Base-by-base conservation (phyloP, 1,140 invertebrate genomes). In the Ganaspis sp. region DNA sequence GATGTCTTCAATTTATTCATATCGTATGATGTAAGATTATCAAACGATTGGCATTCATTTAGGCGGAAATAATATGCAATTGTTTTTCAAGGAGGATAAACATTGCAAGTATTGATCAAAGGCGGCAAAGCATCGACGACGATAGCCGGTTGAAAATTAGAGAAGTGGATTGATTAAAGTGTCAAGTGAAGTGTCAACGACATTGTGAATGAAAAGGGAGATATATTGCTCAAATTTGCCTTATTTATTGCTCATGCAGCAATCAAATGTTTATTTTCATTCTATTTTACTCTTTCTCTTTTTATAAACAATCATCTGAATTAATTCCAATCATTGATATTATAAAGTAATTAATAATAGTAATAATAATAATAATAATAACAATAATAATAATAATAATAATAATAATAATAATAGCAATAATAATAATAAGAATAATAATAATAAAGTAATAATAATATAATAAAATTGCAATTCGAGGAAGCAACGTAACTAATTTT, bases 151-250 rank as follows among this genome's bases (percentile, higher is more conserved):
- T 29, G 54, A 26, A 64, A 29, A 64, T 64, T 64, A 64, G 21
- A 29, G 23, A 64, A 64, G 54, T 64, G 54, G 54, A 26, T 64
- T 26, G 54, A 64, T 64, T 64, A 64, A 64, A 64, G 23, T 64
- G 54, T 64, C 21, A 64, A 64, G 21, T 64, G 54, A 64, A 26
- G 54, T 64, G 54, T 64, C 21, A 64, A 64, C 54, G 54, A 26
- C 54, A 64, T 64, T 64, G 23, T 64, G 21, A 64, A 64, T 64
- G 54, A 26, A 23, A 26, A 64, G 54, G 54, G 54, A 26, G 54
- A 64, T 64, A 64, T 64, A 64, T 64, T 64, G 11, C 26, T 26
- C 19, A 15, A 64, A 64, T 64, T 26, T 64, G 15, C 23, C 12
- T 26, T 4, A 49, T 49, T 19, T 49, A 15, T 64, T 64, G 54